Percentiles rank a stretch among this genome's conserved stretches.
Evolutionary conservation across 2,797 vertebrate genomes (phyloP).

Genomic region (Menidia menidia): DNA sequence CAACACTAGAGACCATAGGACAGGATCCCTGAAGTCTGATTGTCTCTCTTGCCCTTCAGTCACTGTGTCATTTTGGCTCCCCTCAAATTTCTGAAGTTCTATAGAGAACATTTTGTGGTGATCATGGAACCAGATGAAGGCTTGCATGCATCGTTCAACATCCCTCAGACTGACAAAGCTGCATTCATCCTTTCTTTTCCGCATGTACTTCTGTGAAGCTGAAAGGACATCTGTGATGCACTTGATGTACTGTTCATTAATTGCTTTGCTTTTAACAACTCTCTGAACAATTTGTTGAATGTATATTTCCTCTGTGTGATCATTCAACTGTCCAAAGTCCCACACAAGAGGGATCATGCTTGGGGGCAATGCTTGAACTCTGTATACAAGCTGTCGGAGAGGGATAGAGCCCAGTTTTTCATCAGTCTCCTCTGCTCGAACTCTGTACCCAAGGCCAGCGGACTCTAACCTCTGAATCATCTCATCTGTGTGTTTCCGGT

Average conservation of each 20-base stretch:
- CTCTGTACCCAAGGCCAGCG: slow-evolving; percentile 93
- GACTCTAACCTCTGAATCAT: slow-evolving; percentile 92
- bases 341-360: slow-evolving; percentile 96
- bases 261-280: slow-evolving; percentile 63
- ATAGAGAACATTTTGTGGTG: slow-evolving; percentile 79
- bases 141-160: slow-evolving; percentile 93
- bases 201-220: slow-evolving; percentile 91
- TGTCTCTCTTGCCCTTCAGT: slow-evolving; percentile 27
- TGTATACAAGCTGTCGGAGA: slow-evolving; percentile 95
- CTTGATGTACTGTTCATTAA: slow-evolving; percentile 16
- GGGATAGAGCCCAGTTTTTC: slow-evolving; percentile 94
- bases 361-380: slow-evolving; percentile 94
- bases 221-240: slow-evolving; percentile 86
- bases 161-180: slow-evolving; percentile 96
- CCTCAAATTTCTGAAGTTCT: slow-evolving; percentile 74
- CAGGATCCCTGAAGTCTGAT: slow-evolving; percentile 48
- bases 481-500: slow-evolving; percentile 90
- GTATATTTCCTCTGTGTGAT: slow-evolving; percentile 88
- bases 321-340: slow-evolving; percentile 96
- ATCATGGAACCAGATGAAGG: slow-evolving; percentile 90
- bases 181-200: slow-evolving; percentile 87
- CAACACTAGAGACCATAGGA: slow-evolving; percentile 91
- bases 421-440: slow-evolving; percentile 88
- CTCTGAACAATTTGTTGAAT: slow-evolving; percentile 94
- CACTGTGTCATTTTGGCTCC: slow-evolving; percentile 5